Evolutionary conservation across 2,888 invertebrate species (phyloP), one percentile per base, ranked within the genome.

Genomic region (Anaspis maculata): DNA sequence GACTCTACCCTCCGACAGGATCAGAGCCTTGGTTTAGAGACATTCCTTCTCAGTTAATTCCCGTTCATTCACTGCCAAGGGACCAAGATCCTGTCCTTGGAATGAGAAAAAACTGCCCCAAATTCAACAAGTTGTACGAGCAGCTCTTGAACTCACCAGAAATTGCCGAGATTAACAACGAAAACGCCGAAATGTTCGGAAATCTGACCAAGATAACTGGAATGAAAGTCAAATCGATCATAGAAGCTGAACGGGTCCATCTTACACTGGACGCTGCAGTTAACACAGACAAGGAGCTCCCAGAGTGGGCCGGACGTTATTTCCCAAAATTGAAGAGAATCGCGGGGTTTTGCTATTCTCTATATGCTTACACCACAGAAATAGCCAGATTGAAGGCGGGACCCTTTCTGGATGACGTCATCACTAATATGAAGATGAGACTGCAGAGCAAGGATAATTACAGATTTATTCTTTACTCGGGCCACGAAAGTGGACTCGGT

Each of bases 401-500:
- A 0, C 77, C 77, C 0, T 54, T 90, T n/a, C 60, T 90, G 3
- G 74, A 79, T 46, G 75, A 83, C 47, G 77, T 90, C 30, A 59
- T 79, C 0, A 46, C 69, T 0, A 72, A 81, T 36, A 79, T 88
- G 67, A 51, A 61, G 0, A 56, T 69, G 1, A 41, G 42, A 11
- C 37, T 41, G 12, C 25, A 2, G n/a, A 25, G 11, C 6, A 23
- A 44, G 2, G 36, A 39, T 16, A 31, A 34, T 3, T 68, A 74
- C 12, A 81, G 79, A 45, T 44, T 88, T 23, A 73, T 76, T 54
- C 69, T 88, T 29, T 87, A 83, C 52, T 87, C 87, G 40, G 87
- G 71, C 0, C 92, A 92, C 52, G 92, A 92, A 57, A 73, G 79
- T 1, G 90, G 85, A 0, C 66, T 92, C 9, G 83, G 81, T 0